phyloP scores from a whole-genome alignment of 23 tunicate genomes.

The Trididemnum miniatum region DNA sequence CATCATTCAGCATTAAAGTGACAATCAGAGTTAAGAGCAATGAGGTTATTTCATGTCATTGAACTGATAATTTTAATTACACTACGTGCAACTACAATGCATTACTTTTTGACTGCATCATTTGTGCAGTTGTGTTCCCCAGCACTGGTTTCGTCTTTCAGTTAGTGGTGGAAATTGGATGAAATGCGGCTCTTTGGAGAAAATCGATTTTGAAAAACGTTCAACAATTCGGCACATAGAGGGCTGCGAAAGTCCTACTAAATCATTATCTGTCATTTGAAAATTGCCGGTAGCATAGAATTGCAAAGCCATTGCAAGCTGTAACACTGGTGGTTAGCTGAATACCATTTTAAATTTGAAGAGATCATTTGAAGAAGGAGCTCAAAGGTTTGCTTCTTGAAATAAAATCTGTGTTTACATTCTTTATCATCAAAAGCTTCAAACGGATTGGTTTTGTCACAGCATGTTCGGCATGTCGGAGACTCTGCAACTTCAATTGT shows the following conservation, averaged over 20 bases:
- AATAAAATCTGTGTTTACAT: background rate
- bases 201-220: conserved; percentile 12
- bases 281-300: conserved; percentile 44
- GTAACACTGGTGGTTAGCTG: conserved; percentile 21
- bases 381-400: background rate
- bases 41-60: too few relatives aligned
- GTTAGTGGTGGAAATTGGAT: conserved; percentile 55
- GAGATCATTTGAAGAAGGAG: background rate
- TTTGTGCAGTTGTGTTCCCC: too few relatives aligned
- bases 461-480: background rate
- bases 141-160: too few relatives aligned
- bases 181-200: background rate
- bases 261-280: conserved; percentile 29
- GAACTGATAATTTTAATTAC: too few relatives aligned
- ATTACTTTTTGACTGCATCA: too few relatives aligned
- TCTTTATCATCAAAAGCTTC: background rate
- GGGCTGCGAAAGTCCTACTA: conserved; percentile 17
- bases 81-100: too few relatives aligned
- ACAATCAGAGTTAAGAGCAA: too few relatives aligned
- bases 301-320: conserved; percentile 11
- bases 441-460: background rate
- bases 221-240: conserved; percentile 28
- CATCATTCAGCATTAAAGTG: too few relatives aligned
- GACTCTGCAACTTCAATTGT: background rate
- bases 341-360: background rate